Percentiles rank a stretch among this genome's conserved stretches.
phyloP scores from a whole-genome alignment of 2,797 vertebrate species.

The Alcedo quadribrachys region DNA sequence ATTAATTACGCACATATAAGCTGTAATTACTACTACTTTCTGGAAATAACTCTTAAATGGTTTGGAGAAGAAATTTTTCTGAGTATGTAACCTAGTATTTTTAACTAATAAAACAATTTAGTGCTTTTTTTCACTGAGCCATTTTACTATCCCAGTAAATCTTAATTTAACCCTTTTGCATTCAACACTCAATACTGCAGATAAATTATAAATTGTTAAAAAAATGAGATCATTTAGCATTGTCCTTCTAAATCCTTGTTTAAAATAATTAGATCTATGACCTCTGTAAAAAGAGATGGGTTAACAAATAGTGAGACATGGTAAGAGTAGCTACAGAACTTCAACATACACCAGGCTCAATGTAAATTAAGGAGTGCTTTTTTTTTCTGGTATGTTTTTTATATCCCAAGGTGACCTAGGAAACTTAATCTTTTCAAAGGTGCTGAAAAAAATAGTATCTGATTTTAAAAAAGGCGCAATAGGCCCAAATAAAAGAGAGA shows the following conservation, averaged over 20 bases:
- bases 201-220: not conserved
- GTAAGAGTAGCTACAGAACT: not conserved
- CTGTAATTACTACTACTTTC: not conserved
- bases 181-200: not conserved
- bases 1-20: not conserved
- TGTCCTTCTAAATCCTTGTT: not conserved
- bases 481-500: not conserved
- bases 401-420: slow-evolving; percentile 44
- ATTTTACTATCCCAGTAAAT: not conserved
- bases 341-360: not conserved
- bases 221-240: not conserved
- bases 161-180: not conserved
- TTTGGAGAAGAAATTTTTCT: not conserved
- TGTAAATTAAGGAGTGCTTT: not conserved
- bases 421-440: slow-evolving; percentile 51
- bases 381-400: not conserved
- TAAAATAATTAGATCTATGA: not conserved
- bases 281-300: not conserved
- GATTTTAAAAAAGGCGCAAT: too few relatives aligned
- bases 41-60: not conserved
- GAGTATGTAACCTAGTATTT: not conserved
- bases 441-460: not conserved
- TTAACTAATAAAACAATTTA: not conserved
- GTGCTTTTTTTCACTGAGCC: not conserved
- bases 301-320: not conserved